phyloP scores from a whole-genome alignment of 2,797 vertebrate species.

The Gymnothorax javanicus region DNA sequence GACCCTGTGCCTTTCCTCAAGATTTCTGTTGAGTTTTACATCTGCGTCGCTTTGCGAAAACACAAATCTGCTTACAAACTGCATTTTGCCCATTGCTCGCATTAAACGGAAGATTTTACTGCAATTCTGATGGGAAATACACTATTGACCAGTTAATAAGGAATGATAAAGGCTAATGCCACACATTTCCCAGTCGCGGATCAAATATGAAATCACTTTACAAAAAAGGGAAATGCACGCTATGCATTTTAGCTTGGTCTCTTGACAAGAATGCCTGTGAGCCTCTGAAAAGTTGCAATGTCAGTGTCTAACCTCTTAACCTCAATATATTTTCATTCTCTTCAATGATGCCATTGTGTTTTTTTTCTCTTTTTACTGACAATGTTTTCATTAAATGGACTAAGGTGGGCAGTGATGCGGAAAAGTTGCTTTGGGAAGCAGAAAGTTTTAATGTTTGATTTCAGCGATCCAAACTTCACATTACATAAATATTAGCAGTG shows the following conservation, averaged over 20 bases:
- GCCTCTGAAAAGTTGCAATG: not conserved
- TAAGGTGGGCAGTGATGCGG: not conserved
- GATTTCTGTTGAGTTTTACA: not conserved
- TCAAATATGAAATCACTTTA: conserved; percentile 8
- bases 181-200: not conserved
- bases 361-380: not conserved
- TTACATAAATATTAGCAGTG: no score
- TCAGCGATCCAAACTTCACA: no score
- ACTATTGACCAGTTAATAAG: not conserved
- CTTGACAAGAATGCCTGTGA: not conserved
- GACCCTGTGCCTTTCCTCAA: not conserved
- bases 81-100: not conserved
- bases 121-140: not conserved
- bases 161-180: not conserved
- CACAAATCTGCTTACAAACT: not conserved
- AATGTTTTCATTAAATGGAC: not conserved
- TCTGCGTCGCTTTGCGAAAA: not conserved
- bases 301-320: not conserved
- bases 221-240: not conserved
- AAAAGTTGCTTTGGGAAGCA: no score
- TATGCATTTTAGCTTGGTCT: conserved; percentile 3
- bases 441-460: no score
- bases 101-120: not conserved
- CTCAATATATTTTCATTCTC: not conserved
- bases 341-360: not conserved